Percentiles rank a stretch among this genome's conserved stretches.
Conservation (phyloP, 2,113 vertebrate genomes). For the Callithrix jacchus region DNA sequence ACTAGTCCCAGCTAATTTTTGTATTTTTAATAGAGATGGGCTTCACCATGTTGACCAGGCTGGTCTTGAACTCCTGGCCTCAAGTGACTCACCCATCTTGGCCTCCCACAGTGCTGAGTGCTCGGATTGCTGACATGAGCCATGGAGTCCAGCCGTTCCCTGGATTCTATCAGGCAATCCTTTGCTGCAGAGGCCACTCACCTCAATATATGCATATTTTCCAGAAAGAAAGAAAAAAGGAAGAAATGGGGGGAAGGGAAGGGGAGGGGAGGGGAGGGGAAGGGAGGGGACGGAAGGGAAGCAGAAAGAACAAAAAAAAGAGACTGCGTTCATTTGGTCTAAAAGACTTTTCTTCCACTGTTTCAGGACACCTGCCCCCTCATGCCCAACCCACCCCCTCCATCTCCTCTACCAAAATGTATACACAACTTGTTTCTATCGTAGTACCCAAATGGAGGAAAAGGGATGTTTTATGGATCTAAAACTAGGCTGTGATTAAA, state of each 20-base stretch:
- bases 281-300: rapidly evolving
- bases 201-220: neutral
- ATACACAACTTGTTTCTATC: neutral
- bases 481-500: neutral
- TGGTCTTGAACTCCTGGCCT: too few relatives aligned
- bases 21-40: too few relatives aligned
- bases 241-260: rapidly evolving
- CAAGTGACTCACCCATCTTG: too few relatives aligned
- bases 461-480: neutral
- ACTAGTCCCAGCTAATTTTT: too few relatives aligned
- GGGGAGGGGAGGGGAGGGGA: rapidly evolving
- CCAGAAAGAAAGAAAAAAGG: rapidly evolving
- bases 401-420: neutral
- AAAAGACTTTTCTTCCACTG: neutral
- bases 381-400: neutral
- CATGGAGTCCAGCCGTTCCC: neutral
- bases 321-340: neutral
- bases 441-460: neutral
- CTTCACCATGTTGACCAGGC: too few relatives aligned
- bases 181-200: neutral
- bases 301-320: neutral
- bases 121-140: too few relatives aligned
- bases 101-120: too few relatives aligned
- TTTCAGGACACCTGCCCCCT: neutral
- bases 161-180: neutral